Percentiles rank a stretch among this genome's conserved stretches.
phyloP scores from a whole-genome alignment of 2,797 vertebrate species.

The Potorous gilbertii region DNA sequence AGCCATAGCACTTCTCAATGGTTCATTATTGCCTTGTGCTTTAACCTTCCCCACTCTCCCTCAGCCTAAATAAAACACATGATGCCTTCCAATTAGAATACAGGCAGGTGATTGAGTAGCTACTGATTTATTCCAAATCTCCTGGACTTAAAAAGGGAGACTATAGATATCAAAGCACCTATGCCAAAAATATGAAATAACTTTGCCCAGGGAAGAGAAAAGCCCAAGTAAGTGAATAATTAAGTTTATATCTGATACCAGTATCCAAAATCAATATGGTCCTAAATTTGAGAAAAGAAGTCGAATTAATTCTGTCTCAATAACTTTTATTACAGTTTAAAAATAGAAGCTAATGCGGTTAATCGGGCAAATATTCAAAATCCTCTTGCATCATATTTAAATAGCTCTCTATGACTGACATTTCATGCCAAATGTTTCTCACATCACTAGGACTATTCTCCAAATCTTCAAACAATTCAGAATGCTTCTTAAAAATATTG shows the following conservation, averaged over 20 bases:
- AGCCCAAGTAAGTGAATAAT: background rate
- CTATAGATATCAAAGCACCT: conserved; percentile 33
- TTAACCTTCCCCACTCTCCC: conserved; percentile 52
- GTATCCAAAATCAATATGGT: conserved; percentile 14
- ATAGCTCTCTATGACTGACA: background rate
- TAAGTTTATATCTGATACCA: background rate
- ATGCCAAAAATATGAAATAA: conserved; percentile 5
- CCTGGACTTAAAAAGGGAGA: conserved; percentile 17
- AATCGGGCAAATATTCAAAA: background rate
- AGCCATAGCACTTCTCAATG: conserved; percentile 61
- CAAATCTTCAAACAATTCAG: background rate
- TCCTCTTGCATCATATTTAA: conserved; percentile 17
- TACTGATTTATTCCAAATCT: conserved; percentile 68
- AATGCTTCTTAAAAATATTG: background rate
- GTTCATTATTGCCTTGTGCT: conserved; percentile 66
- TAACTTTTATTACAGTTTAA: background rate
- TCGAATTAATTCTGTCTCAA: background rate
- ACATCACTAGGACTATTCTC: background rate
- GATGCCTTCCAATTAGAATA: conserved; percentile 28
- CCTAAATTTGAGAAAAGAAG: background rate
- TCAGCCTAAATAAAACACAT: conserved; percentile 61
- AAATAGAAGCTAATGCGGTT: background rate
- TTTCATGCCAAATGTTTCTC: background rate
- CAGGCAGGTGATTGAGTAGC: conserved; percentile 63
- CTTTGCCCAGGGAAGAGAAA: background rate